Base-by-base conservation (phyloP, 2,888 invertebrate species). In the Pachycephus smyrnensis region DNA sequence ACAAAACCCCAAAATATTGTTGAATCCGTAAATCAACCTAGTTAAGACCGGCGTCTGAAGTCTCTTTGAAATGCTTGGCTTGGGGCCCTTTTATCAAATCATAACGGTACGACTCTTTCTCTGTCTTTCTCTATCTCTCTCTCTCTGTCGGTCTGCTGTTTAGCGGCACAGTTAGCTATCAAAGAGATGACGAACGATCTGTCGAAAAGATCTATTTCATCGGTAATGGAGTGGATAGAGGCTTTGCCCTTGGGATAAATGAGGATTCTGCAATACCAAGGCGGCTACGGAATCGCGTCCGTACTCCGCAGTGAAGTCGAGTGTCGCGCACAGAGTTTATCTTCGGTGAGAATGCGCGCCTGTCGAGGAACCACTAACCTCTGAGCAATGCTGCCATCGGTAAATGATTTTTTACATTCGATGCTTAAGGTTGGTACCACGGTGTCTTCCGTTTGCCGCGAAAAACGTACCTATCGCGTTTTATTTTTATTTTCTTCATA, bases 1-100 rank as follows among this genome's bases (percentile, higher is more conserved):
- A 76, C 76, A 79, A 79, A 79, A 76, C 37, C 73, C 76, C 76
- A 76, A 79, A 79, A 77, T 79, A 76, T 79, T 79, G 76, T 79
- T 74, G 74, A 79, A 79, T 74, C 32, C 69, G 76, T 76, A 79
- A 77, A 79, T 79, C 79, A 76, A 76, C 76, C 76, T 73, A 73
- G 76, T 76, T 78, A 76, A 73, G 73, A 71, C 76, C 12, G 30
- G 35, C 69, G 33, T 73, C 73, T 76, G 55, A 76, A 55, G 76
- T 78, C 69, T 11, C 76, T 79, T 77, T 79, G 76, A 76, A 79
- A 55, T 55, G 55, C 33, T 15, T 35, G 32, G 68, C 68, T n/a
- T 33, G 68, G 68, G 35, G 73, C 33, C 76, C 69, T 79, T 79
- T 79, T 77, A 79, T 79, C 79, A 76, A 79, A 76, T 73, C 73